Evolutionary conservation across 2,888 invertebrate species (phyloP).

Genomic region (Troides aeacus): DNA sequence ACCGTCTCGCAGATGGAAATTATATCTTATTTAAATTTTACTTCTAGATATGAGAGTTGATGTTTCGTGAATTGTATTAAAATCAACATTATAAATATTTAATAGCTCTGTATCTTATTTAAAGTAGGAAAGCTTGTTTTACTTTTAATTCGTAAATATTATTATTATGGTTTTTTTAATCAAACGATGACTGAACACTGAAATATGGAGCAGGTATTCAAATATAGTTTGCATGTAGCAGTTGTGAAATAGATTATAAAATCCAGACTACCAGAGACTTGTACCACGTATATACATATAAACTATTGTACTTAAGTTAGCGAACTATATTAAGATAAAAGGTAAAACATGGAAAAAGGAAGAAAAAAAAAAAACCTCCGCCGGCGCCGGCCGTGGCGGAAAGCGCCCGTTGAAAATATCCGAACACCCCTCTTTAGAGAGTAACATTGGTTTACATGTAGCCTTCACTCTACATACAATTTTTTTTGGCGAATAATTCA

Average conservation of each 20-base stretch:
- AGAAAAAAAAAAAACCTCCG: constrained; percentile 46
- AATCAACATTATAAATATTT: background rate
- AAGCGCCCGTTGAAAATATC: constrained; percentile 61
- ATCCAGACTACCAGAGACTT: no score
- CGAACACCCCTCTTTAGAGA: constrained; percentile 44
- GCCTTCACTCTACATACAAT: background rate
- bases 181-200: no score
- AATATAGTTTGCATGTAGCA: no score
- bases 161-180: no score
- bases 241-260: no score
- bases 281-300: no score
- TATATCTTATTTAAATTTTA: background rate
- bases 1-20: background rate
- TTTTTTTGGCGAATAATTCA: no score
- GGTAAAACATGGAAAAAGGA: constrained; percentile 43
- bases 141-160: background rate
- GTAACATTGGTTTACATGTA: constrained; percentile 40
- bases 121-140: no score
- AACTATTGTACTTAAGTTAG: constrained; percentile 21
- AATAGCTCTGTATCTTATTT: no score
- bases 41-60: background rate
- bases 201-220: no score
- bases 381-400: constrained; percentile 51
- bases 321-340: constrained; percentile 39
- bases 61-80: constrained; percentile 1